phyloP scores from a whole-genome alignment of 2,113 vertebrate genomes.

The Cephalopterus ornatus region DNA sequence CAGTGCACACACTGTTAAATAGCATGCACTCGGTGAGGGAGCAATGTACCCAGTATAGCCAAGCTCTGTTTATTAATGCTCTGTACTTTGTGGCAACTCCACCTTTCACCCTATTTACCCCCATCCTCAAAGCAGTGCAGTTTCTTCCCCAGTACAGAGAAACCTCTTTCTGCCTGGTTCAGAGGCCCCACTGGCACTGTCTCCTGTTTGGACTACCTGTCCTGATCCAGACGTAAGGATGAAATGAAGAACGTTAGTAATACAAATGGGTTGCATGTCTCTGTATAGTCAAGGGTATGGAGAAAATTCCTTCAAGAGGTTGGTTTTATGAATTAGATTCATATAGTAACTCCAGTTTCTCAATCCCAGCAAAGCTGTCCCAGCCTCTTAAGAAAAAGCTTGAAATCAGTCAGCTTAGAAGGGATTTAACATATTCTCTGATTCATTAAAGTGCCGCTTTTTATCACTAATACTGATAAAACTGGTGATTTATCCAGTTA shows the following conservation, averaged over 20 bases:
- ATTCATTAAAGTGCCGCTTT: background rate
- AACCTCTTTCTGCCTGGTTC: background rate
- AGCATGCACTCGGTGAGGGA: accelerated
- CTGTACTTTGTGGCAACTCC: background rate
- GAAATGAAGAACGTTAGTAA: background rate
- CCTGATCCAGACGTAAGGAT: background rate
- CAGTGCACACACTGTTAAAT: background rate
- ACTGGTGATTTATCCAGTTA: background rate
- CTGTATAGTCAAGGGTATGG: background rate
- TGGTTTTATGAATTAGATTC: background rate
- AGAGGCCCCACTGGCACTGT: background rate
- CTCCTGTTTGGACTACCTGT: background rate
- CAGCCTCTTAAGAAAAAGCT: background rate
- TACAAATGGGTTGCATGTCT: background rate
- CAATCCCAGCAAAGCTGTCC: background rate
- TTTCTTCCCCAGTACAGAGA: background rate
- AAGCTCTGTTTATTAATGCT: background rate
- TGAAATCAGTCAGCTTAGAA: background rate
- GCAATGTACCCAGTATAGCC: background rate
- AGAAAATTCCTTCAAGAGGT: background rate
- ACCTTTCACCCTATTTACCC: background rate
- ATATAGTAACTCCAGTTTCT: background rate
- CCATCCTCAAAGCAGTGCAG: accelerated
- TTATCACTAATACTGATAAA: background rate
- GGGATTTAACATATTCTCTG: background rate